These are phyloP conservation scores for Phaenicophaeus curvirostris DNA, from an alignment of 2,797 vertebrate species.

Conservation along the genomic window DNA sequence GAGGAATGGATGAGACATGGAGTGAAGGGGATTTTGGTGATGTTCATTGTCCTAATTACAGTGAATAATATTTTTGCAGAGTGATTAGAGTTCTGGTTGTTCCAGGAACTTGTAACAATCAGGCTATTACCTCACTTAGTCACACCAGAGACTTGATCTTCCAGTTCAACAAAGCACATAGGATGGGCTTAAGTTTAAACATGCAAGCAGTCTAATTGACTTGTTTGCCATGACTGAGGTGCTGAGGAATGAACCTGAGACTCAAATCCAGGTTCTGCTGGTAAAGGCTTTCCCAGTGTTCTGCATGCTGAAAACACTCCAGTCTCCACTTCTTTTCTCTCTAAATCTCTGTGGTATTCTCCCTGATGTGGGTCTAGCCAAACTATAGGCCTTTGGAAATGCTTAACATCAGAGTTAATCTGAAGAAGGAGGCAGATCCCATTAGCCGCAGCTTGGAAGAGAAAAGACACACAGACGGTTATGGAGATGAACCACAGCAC, in stretches of 20 bases:
- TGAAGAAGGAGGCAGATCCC: neutral
- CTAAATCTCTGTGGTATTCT: neutral
- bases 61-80: constrained; percentile 47
- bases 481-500: neutral
- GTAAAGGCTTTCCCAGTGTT: neutral
- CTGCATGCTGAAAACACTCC: neutral
- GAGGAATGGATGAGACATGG: neutral
- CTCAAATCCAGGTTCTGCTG: neutral
- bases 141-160: constrained; percentile 32
- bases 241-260: neutral
- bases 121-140: constrained; percentile 36
- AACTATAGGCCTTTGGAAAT: neutral
- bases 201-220: neutral
- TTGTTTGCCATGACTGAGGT: neutral
- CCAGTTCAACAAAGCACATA: neutral
- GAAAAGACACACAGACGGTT: neutral
- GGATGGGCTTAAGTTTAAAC: neutral
- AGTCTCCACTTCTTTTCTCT: neutral
- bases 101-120: constrained; percentile 46
- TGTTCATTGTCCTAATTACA: constrained; percentile 20
- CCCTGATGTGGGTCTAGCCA: neutral
- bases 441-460: neutral
- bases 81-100: neutral
- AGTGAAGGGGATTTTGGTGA: neutral
- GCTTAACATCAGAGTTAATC: neutral